Evolutionary conservation across 2,113 vertebrate genomes (phyloP).

Genomic region (Myocastor coypus): DNA sequence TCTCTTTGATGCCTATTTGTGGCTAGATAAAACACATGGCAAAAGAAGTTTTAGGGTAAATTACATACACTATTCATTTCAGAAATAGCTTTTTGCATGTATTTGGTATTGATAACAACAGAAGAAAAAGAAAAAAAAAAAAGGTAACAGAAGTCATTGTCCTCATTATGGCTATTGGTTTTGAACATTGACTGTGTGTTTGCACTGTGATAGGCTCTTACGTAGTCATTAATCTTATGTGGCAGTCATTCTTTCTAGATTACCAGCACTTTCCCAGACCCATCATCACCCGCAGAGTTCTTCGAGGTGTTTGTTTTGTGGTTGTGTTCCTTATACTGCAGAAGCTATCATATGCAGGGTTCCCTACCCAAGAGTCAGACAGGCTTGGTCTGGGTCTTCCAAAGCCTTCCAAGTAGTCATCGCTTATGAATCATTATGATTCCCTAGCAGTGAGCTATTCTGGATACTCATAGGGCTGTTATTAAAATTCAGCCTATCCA

Average conservation of each 20-base stretch:
- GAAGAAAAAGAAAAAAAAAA: no score
- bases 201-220: neutral
- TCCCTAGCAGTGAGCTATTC: neutral
- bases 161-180: neutral
- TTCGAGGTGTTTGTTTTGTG: neutral
- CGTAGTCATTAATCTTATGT: no score
- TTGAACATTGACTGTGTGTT: neutral
- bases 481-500: constrained; percentile 50
- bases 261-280: neutral
- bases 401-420: neutral
- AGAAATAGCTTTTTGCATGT: neutral
- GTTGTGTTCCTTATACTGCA: neutral
- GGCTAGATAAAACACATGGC: neutral
- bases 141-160: neutral
- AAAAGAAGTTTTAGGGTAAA: neutral
- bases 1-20: neutral
- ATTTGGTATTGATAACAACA: neutral
- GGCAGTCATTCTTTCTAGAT: neutral
- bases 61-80: neutral
- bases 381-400: neutral
- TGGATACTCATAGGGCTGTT: neutral
- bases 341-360: neutral
- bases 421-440: neutral
- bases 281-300: neutral
- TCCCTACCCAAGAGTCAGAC: neutral